These are phyloP conservation scores for Caenorhabditis tropicalis DNA, from an alignment of 1,140 invertebrate species.

Conservation along the genomic window DNA sequence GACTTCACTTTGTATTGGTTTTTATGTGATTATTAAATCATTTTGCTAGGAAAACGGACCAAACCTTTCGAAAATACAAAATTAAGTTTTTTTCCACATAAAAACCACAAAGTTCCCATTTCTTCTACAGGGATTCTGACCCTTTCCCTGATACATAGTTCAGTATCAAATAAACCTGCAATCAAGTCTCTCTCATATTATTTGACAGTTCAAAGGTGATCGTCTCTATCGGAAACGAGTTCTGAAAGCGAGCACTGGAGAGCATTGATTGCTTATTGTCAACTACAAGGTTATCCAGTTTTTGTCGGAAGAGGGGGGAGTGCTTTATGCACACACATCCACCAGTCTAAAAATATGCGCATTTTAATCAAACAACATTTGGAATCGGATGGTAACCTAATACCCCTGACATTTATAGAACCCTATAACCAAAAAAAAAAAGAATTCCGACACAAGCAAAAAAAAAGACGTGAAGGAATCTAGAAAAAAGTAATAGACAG, in stretches of 20 bases:
- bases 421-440: background rate
- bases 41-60: no score
- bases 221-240: conserved; percentile 27
- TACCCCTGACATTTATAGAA: conserved; percentile 1
- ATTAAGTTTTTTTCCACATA: no score
- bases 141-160: background rate
- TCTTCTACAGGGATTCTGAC: background rate
- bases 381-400: conserved; percentile 38
- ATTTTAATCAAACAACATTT: conserved; percentile 43
- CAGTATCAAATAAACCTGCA: background rate
- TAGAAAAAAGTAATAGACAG: background rate
- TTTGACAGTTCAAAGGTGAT: conserved; percentile 25
- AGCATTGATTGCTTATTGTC: conserved; percentile 40
- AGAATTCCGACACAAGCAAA: background rate
- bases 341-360: conserved; percentile 5
- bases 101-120: no score
- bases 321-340: background rate
- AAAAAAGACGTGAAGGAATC: background rate
- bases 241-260: background rate
- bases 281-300: conserved; percentile 42
- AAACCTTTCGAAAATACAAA: no score
- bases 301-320: background rate
- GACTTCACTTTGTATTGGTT: no score
- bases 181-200: background rate
- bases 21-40: no score